A percentile compares a stretch with the other conserved stretches of the same genome.
phyloP scores from a whole-genome alignment of 2,888 invertebrate genomes.

The Microctonus hyperodae region DNA sequence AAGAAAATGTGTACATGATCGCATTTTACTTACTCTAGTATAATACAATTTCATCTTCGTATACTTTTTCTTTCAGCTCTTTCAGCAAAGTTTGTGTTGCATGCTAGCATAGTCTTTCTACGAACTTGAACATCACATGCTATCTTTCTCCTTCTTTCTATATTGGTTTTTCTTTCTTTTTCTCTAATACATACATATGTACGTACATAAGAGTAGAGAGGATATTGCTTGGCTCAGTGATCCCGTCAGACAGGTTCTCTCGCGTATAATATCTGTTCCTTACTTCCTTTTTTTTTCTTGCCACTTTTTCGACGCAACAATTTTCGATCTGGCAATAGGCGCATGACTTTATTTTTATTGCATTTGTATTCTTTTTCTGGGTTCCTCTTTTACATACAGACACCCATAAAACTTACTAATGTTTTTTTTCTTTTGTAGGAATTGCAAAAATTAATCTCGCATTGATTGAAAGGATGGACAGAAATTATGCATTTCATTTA shows the following conservation, averaged over 20 bases:
- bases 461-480: too few relatives aligned
- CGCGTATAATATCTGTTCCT: constrained; percentile 25
- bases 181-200: too few relatives aligned
- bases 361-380: background rate
- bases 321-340: constrained; percentile 38
- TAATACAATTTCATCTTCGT: background rate
- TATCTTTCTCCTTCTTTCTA: background rate
- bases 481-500: background rate
- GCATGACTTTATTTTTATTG: background rate
- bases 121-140: background rate
- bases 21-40: background rate
- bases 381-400: background rate
- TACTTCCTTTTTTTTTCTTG: constrained; percentile 25
- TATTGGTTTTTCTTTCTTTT: too few relatives aligned
- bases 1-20: background rate
- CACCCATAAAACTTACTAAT: too few relatives aligned
- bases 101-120: background rate
- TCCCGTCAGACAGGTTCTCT: constrained; percentile 41
- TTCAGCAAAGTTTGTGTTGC: background rate
- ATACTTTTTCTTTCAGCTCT: background rate
- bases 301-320: constrained; percentile 32
- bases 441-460: background rate
- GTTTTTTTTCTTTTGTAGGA: too few relatives aligned
- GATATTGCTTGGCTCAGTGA: constrained; percentile 20
- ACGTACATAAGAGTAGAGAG: background rate